Conservation (phyloP, 2,113 vertebrate species). For the Caretta caretta region DNA sequence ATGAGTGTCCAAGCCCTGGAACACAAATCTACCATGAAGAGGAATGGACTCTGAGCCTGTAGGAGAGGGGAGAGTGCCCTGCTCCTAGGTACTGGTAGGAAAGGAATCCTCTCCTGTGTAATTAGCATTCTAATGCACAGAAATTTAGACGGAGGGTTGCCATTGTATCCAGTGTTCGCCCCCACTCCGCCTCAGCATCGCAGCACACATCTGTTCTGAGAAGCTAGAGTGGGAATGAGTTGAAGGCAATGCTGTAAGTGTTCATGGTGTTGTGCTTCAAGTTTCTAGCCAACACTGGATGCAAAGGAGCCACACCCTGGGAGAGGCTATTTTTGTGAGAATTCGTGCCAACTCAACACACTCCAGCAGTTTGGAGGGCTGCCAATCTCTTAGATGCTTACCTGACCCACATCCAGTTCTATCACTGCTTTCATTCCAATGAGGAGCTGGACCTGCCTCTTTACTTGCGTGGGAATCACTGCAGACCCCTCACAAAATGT, state of each 20-base stretch:
- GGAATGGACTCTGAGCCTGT: neutral
- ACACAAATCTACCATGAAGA: neutral
- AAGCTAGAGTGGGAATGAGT: neutral
- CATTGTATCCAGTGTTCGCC: fast-evolving
- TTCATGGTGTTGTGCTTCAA: neutral
- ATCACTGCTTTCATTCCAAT: neutral
- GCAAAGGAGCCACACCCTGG: neutral
- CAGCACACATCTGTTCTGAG: neutral
- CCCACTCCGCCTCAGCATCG: fast-evolving
- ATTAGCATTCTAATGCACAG: neutral
- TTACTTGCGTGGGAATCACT: neutral
- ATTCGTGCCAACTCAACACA: neutral
- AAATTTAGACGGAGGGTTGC: neutral
- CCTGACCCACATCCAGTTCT: neutral
- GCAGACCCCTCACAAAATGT: neutral
- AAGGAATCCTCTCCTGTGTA: neutral
- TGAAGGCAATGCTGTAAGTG: neutral
- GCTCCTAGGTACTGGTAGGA: neutral
- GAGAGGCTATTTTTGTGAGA: neutral
- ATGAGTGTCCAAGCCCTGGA: neutral
- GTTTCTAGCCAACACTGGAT: neutral
- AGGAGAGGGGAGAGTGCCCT: neutral
- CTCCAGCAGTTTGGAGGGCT: neutral
- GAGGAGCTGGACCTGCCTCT: neutral
- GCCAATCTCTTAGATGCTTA: neutral